phyloP scores from a whole-genome alignment of 1,140 invertebrate genomes.

The Neotoxoptera formosana region DNA sequence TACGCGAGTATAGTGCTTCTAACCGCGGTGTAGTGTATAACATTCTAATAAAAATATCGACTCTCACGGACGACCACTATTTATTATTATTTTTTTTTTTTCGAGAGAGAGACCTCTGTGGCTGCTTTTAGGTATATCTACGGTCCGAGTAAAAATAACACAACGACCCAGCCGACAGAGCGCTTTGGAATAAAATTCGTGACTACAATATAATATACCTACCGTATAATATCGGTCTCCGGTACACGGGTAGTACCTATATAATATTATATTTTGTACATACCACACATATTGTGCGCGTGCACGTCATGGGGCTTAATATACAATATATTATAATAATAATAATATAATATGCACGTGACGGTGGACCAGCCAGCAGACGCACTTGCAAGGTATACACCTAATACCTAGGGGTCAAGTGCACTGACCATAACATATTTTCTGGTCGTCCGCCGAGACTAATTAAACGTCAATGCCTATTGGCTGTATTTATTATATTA shows the following conservation, averaged over 20 bases:
- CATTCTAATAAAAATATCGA: constrained; percentile 20
- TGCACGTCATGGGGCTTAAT: not conserved
- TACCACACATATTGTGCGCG: not conserved
- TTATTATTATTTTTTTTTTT: not conserved
- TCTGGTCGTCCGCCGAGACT: not conserved
- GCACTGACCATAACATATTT: not conserved
- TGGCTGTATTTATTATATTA: not conserved
- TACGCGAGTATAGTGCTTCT: not conserved
- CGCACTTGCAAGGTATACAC: not conserved
- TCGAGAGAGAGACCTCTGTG: not conserved
- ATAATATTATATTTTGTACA: not conserved
- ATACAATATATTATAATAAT: not conserved
- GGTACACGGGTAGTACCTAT: not conserved
- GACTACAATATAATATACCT: not conserved
- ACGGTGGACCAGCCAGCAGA: not conserved
- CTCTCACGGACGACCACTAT: constrained; percentile 30
- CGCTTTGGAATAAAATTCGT: not conserved
- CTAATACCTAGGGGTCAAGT: not conserved
- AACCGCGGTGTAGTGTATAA: not conserved
- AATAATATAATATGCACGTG: not conserved
- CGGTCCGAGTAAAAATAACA: not conserved
- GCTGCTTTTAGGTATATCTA: not conserved
- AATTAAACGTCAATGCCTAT: not conserved
- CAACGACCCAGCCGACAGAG: not conserved
- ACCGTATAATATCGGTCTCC: not conserved